Percentiles rank a stretch among this genome's conserved stretches.
Evolutionary conservation across 2,113 vertebrate genomes (phyloP).

Genomic region (Mirza zaza): DNA sequence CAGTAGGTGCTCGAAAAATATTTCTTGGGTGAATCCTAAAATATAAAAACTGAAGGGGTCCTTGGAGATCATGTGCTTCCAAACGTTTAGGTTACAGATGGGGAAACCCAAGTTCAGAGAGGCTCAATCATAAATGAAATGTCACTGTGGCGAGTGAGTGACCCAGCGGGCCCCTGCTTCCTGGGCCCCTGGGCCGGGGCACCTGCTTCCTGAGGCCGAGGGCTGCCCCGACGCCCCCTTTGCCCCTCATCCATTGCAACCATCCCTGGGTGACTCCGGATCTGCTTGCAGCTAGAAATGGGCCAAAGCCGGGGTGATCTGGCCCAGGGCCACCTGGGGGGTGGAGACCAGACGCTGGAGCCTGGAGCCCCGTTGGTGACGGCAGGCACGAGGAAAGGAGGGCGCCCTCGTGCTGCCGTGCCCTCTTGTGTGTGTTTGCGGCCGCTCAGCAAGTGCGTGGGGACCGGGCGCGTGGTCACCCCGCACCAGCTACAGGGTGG

Average conservation of each 20-base stretch:
- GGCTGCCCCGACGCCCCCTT: fast-evolving
- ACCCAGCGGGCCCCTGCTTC: no score
- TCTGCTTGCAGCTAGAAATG: neutral
- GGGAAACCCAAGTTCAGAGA: neutral
- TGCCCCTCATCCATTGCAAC: neutral
- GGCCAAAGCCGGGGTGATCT: no score
- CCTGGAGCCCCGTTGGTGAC: fast-evolving
- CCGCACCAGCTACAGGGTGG: fast-evolving
- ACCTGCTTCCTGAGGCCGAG: fast-evolving
- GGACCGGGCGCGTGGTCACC: fast-evolving
- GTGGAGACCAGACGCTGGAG: neutral
- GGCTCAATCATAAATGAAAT: neutral
- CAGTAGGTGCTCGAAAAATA: neutral
- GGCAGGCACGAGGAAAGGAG: no score
- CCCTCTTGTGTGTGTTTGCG: fast-evolving
- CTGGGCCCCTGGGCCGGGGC: fast-evolving
- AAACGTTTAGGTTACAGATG: neutral
- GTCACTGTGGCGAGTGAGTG: fast-evolving
- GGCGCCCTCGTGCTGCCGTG: neutral
- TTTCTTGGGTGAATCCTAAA: neutral
- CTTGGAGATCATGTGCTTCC: neutral
- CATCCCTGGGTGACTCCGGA: neutral
- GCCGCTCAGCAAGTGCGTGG: neutral
- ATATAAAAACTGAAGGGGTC: neutral
- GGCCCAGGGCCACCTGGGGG: neutral